These are phyloP conservation scores for Volucella zonaria DNA, from an alignment of 2,888 invertebrate species.

Conservation along the genomic window DNA sequence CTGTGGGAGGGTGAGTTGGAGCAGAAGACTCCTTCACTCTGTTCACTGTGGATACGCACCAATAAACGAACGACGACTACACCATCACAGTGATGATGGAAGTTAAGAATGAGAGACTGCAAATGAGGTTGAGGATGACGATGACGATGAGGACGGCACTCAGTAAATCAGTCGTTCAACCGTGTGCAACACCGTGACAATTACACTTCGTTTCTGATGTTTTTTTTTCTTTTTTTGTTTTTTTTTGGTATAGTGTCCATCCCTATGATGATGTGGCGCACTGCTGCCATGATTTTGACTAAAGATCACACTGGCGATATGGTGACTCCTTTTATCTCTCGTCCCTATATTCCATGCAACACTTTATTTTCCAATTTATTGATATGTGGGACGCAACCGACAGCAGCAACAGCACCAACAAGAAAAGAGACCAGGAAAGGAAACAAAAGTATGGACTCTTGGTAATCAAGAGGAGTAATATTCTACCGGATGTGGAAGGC, in stretches of 20 bases:
- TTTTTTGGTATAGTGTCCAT: background rate
- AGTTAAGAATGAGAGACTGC: background rate
- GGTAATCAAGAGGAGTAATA: conserved; percentile 69
- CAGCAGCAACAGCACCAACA: background rate
- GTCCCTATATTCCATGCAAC: conserved; percentile 29
- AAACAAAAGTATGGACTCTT: conserved; percentile 29
- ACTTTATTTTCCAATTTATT: conserved; percentile 21
- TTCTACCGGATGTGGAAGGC: conserved; percentile 71
- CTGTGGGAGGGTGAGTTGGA: background rate
- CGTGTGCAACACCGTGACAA: conserved; percentile 68
- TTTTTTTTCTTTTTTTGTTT: conserved; percentile 13
- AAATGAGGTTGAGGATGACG: conserved; percentile 1
- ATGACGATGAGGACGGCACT: conserved; percentile 32
- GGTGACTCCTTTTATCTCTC: background rate
- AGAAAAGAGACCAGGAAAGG: background rate
- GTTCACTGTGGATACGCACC: conserved; percentile 59
- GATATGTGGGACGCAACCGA: conserved; percentile 25
- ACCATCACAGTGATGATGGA: too few relatives aligned
- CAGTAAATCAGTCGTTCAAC: conserved; percentile 65
- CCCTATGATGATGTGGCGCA: conserved; percentile 46
- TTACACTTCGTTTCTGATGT: conserved; percentile 27
- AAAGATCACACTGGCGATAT: conserved; percentile 52
- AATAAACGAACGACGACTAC: conserved; percentile 51
- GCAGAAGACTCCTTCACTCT: conserved; percentile 32
- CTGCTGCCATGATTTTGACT: conserved; percentile 41